These are phyloP conservation scores for Xiphophorus maculatus DNA, from an alignment of 2,113 vertebrate genomes.

Conservation along the genomic window DNA sequence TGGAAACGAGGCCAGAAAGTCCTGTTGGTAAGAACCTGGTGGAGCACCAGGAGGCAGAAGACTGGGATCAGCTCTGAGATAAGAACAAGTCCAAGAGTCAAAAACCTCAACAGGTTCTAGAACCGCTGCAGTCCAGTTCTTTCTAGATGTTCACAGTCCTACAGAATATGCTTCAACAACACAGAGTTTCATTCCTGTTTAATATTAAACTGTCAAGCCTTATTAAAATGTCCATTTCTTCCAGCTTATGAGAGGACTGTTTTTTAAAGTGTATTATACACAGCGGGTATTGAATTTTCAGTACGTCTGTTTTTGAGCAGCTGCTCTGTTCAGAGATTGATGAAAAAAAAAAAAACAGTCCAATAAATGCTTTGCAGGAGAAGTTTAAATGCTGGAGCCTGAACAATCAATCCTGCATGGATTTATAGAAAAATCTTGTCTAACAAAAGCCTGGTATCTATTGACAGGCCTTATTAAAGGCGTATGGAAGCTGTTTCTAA, in stretches of 20 bases:
- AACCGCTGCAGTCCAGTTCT: not conserved
- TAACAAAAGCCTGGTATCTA: conserved; percentile 47
- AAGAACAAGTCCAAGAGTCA: not conserved
- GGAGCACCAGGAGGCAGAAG: too few species aligned
- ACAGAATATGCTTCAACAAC: not conserved
- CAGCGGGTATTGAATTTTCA: too few species aligned
- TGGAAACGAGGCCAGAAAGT: not conserved
- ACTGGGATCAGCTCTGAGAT: not conserved
- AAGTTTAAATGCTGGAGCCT: conserved; percentile 44
- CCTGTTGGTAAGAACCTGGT: too few species aligned
- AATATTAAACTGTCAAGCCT: not conserved
- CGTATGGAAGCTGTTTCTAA: conserved; percentile 56
- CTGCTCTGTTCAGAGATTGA: conserved; percentile 8
- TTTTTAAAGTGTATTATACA: too few species aligned
- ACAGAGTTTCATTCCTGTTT: not conserved
- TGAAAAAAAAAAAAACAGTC: not conserved
- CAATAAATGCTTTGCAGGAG: conserved; percentile 43
- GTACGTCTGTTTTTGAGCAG: not conserved
- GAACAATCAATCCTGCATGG: conserved; percentile 50
- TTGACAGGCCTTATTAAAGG: conserved; percentile 33
- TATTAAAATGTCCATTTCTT: too few species aligned
- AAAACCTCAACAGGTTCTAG: not conserved
- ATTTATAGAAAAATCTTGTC: conserved; percentile 48
- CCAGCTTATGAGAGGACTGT: too few species aligned
- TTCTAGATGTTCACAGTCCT: not conserved